Conservation (phyloP, 2,888 invertebrate genomes). For the Acrobasis repandana region DNA sequence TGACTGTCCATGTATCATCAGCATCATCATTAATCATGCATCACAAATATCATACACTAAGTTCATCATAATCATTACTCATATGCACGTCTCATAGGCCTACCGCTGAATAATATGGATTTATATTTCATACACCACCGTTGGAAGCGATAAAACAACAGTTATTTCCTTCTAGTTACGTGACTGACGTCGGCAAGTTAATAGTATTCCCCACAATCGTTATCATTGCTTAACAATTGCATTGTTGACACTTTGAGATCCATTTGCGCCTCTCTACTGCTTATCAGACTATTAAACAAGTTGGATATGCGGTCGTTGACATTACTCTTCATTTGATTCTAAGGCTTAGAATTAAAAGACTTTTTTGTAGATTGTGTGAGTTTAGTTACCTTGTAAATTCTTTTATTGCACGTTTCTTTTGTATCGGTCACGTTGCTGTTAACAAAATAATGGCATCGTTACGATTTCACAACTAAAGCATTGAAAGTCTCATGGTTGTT, state of each 20-base stretch:
- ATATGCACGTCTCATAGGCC: not conserved
- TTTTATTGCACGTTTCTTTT: slow-evolving; percentile 17
- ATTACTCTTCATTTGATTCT: slow-evolving; percentile 19
- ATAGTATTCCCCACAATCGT: slow-evolving; percentile 31
- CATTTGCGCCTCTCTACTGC: slow-evolving; percentile 13
- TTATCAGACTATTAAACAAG: slow-evolving; percentile 13
- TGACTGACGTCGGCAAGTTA: slow-evolving; percentile 33
- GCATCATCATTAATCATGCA: slow-evolving; percentile 5
- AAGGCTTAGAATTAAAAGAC: not conserved
- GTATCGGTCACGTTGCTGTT: slow-evolving; percentile 1
- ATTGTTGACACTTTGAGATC: slow-evolving; percentile 25
- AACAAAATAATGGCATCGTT: not conserved
- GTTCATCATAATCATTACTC: slow-evolving; percentile 14
- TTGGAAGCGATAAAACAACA: slow-evolving; percentile 34
- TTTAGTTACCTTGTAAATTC: slow-evolving; percentile 7
- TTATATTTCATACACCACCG: slow-evolving; percentile 21
- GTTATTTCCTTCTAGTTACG: slow-evolving; percentile 40
- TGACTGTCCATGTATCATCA: not conserved
- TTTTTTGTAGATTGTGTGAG: not conserved
- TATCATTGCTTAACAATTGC: slow-evolving; percentile 29
- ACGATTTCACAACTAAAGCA: slow-evolving; percentile 8
- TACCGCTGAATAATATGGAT: slow-evolving; percentile 5
- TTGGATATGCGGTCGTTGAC: slow-evolving; percentile 25
- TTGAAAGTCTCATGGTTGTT: slow-evolving; percentile 9
- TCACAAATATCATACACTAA: slow-evolving; percentile 9